Base-by-base conservation (phyloP, 1,140 invertebrate species). In the Steinernema khuongi region DNA sequence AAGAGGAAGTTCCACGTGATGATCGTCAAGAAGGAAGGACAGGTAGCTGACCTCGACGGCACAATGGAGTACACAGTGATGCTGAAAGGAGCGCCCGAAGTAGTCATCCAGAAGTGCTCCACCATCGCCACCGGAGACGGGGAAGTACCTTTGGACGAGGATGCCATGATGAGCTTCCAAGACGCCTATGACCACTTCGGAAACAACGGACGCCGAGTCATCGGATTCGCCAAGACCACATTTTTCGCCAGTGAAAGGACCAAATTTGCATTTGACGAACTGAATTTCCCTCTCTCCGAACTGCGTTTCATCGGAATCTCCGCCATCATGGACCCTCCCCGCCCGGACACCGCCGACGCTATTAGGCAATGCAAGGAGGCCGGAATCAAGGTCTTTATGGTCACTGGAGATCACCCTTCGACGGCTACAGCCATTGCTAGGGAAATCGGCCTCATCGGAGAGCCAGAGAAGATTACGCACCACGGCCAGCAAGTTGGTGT, bases 301-400 rank as follows among this genome's bases (percentile, higher is more conserved):
- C 67, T 80, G 22, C 73, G 30, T 18, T 81, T 81, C 70, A 31
- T 82, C 19, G 80, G 80, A 44, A 74, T 75, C 67, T 76, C 73
- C 67, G 75, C 80, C 1, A 81, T 81, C 33, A 81, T 81, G 81
- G 80, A 81, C 71, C 80, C 80, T 32, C 80, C 75, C 31, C 43
- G 73, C 78, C 18, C 77, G 19, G 79, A 82, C 33, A 83, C 80
- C 19, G 68, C 79, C 43, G 43, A 71, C 36, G 81, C 83, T 14
- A 82, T 83, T 73, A 30, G 43, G 1, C 66, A 74, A 28, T 83
- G 82, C 44, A 79, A 77, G 67, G 71, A 73, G 32, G 81, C 82
- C 1, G 82, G 82, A 71, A 85, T 83, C 68, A 81, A 81, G 72
- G 81, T 84, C 1, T 84, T 83, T 67, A 83, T 83, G 81, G 82